Conservation (phyloP, 2,888 invertebrate species). For the Pseudoips prasinana region DNA sequence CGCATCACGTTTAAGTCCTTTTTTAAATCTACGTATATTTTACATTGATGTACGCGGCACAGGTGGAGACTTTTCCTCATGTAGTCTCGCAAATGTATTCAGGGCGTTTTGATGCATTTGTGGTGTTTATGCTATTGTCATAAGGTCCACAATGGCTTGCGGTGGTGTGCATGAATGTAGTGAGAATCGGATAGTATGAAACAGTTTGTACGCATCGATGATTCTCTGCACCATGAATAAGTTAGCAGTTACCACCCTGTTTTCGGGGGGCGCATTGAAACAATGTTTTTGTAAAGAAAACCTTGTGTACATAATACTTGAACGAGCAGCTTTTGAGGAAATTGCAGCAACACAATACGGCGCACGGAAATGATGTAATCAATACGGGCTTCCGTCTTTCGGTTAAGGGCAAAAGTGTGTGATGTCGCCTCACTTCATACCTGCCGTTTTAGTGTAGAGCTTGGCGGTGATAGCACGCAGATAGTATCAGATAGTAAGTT, state of each 20-base stretch:
- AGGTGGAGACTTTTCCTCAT: slow-evolving; percentile 43
- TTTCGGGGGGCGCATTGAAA: slow-evolving; percentile 27
- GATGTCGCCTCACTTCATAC: slow-evolving; percentile 18
- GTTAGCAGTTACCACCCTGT: slow-evolving; percentile 42
- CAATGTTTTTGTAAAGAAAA: slow-evolving; percentile 38
- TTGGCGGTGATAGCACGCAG: no score
- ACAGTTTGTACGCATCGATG: slow-evolving; percentile 48
- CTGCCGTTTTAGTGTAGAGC: slow-evolving; percentile 2
- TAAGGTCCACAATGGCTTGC: slow-evolving; percentile 27
- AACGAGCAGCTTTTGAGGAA: slow-evolving; percentile 24
- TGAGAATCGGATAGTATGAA: slow-evolving; percentile 41
- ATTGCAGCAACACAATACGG: slow-evolving; percentile 31
- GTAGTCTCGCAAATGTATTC: slow-evolving; percentile 31
- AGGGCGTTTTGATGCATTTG: slow-evolving; percentile 13
- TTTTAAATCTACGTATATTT: slow-evolving; percentile 45
- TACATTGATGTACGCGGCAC: slow-evolving; percentile 43
- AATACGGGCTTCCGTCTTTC: slow-evolving; percentile 23
- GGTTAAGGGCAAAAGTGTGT: slow-evolving; percentile 10
- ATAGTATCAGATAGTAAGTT: no score
- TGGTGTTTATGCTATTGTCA: slow-evolving; percentile 14
- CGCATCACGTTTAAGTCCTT: slow-evolving; percentile 39
- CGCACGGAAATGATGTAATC: slow-evolving; percentile 31
- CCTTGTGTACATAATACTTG: slow-evolving; percentile 30
- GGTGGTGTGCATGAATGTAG: slow-evolving; percentile 8
- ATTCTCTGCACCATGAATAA: slow-evolving; percentile 49